A percentile compares a stretch with the other conserved stretches of the same genome.
Evolutionary conservation across 2,888 invertebrate species (phyloP).

Genomic region (Acleris laterana): DNA sequence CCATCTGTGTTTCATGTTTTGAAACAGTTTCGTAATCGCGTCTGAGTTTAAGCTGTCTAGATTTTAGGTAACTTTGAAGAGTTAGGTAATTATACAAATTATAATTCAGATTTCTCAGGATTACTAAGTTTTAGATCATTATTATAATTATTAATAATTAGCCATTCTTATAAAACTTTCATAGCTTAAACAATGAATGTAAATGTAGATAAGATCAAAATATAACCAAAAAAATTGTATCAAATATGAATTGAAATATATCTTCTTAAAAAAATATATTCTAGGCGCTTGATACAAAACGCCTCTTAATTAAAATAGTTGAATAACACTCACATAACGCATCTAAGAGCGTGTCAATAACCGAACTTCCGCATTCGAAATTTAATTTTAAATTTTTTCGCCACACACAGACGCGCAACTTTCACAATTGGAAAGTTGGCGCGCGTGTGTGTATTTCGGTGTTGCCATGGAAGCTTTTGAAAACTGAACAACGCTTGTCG

Average conservation of each 20-base stretch:
- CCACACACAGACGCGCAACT: conserved; percentile 51
- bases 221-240: too few relatives aligned
- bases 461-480: conserved; percentile 49
- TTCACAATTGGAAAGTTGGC: conserved; percentile 59
- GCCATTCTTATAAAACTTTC: conserved; percentile 6
- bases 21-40: too few relatives aligned
- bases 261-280: not conserved
- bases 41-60: too few relatives aligned
- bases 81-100: not conserved
- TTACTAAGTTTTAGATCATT: conserved; percentile 11
- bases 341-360: conserved; percentile 44
- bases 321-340: conserved; percentile 10
- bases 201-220: too few relatives aligned
- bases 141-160: not conserved
- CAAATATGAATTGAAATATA: not conserved
- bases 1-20: too few relatives aligned
- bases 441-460: conserved; percentile 43
- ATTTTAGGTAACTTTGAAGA: not conserved
- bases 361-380: conserved; percentile 58
- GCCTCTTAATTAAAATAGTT: not conserved
- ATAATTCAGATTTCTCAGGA: not conserved
- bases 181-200: too few relatives aligned
- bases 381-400: conserved; percentile 47
- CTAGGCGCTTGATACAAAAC: not conserved
- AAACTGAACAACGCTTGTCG: conserved; percentile 32